These are phyloP conservation scores for Melanogrammus aeglefinus DNA, from an alignment of 2,797 vertebrate genomes.

Conservation along the genomic window DNA sequence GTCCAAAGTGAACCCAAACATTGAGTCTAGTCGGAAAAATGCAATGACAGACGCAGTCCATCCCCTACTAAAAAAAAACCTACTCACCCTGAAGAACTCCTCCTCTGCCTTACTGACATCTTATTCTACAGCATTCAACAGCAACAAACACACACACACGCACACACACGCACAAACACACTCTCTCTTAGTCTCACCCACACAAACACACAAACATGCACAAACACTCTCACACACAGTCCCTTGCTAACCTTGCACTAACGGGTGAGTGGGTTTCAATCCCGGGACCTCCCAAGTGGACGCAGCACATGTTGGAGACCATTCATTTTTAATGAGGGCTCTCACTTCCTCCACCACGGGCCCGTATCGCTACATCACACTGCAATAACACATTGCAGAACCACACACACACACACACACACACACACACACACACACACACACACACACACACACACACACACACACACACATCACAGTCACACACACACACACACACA, in stretches of 20 bases:
- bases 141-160: no score
- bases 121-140: neutral
- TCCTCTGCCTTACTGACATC: neutral
- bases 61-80: no score
- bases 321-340: constrained; percentile 86
- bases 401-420: neutral
- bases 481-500: constrained; percentile 23
- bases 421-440: no score
- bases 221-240: neutral
- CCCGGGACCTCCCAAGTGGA: neutral
- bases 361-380: constrained; percentile 69
- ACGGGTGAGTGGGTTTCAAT: neutral
- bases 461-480: constrained; percentile 21
- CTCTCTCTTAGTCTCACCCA: neutral
- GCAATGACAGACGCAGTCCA: no score
- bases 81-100: no score
- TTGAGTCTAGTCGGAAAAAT: no score
- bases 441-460: no score
- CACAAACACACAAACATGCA: neutral
- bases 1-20: no score
- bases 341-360: constrained; percentile 74
- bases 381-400: constrained; percentile 32
- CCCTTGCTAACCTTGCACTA: constrained; percentile 3
- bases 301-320: constrained; percentile 28
- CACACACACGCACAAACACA: no score